Base-by-base conservation (phyloP, 2,797 vertebrate genomes). In the Zonotrichia albicollis region DNA sequence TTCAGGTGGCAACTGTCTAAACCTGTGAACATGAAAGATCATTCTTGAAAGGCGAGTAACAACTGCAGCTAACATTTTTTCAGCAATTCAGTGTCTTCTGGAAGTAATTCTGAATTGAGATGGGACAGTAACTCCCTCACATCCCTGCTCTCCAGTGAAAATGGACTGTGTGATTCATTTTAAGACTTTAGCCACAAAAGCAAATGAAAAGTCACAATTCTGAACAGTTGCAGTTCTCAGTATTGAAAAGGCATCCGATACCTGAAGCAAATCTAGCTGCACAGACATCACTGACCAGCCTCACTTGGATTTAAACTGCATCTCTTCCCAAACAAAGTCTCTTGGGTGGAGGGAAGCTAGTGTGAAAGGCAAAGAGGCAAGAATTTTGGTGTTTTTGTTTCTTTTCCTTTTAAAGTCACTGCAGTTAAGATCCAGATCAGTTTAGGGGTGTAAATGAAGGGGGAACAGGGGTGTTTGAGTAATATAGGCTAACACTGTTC, bases 401-500 rank as follows among this genome's bases (percentile, higher is more conserved):
- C 58, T 87, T 85, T 74, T 92, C 83, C 58, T 93, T 86, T 81
- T 71, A 57, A 87, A 95, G 93, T 94, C 73, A 92, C 87, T 95
- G 95, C 89, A 90, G 93, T 91, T 91, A 91, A 91, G 87, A 95
- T 89, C 94, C 93, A 92, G 88, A 95, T 92, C 78, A 42, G 66
- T 92, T 94, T 50, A 93, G 89, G 84, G 94, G 85, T 89, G 87
- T 90, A 93, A 94, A 89, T 90, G 93, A 88, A 93, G 50, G 32
- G 87, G 89, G 34, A 87, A 84, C 26, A 70, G 50, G 94, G 92
- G 89, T 72, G 91, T 84, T 96, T 90, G 95, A 96, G 95, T 96
- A 97, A 97, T 96, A 95, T 96, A 97, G 95, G 96, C 95, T 97
- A 97, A 97, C 96, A 96, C 97, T 97, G 97, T 97, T 96, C 96